Evolutionary conservation across 2,797 vertebrate genomes (phyloP), one percentile per base, ranked within the genome.

Genomic region (Babyrousa celebensis): DNA sequence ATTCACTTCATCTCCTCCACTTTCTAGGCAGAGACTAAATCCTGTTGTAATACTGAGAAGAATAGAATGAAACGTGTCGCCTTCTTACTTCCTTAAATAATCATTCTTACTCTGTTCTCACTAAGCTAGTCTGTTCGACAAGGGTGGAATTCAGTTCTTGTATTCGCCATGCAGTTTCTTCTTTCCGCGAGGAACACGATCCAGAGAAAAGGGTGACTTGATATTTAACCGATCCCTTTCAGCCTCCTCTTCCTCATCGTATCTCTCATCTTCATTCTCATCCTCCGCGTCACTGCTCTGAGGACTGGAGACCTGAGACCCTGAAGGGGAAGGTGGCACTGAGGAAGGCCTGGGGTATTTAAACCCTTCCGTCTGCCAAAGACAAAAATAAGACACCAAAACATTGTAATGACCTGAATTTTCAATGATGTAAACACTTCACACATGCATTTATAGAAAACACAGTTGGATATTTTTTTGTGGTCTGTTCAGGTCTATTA

Each of bases 171-270:
- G 99, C 27, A 98, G 98, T 95, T 99, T 98, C 96, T 99, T 99
- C 97, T 99, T 99, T 20, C 98, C 98, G 16, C 97, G 95, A 0
- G 99, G 98, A 70, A 98, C 83, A 0, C 63, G 97, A 48, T 36
- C 98, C 98, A 99, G 89, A n/a, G 98, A 97, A 95, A 99, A 99
- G 0, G 99, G 99, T 3, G 99, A 96, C 98, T 99, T 99, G 95
- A 99, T 99, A 97, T 99, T 99, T 96, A 99, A 97, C 43, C 99
- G 98, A 89, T 99, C 99, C 98, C 99, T 99, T 98, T 99, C 99
- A 0, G 99, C 99, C 97, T 99, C 99, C 97, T 99, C 98, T 0
- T 99, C 99, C 96, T 99, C 99, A 0, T 99, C 98, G 0, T 99
- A 99, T 67, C 99, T 97, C 95, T 99, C 99, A 0, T 99, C 98